A percentile compares a stretch with the other conserved stretches of the same genome.
phyloP scores from a whole-genome alignment of 1,140 invertebrate genomes.

The Drosophila setifemur region DNA sequence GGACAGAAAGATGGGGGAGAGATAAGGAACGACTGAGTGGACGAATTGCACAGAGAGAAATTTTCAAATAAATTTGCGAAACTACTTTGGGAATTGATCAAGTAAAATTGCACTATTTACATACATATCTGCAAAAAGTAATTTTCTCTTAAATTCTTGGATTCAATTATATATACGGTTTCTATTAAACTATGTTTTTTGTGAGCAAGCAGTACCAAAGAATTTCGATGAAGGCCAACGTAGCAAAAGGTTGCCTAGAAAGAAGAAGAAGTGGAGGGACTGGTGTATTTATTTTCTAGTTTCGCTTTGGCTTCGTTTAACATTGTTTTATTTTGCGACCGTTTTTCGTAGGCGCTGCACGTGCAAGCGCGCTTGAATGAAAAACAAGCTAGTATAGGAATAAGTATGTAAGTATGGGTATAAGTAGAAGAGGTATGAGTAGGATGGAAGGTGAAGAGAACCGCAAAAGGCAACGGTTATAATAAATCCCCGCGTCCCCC shows the following conservation, averaged over 20 bases:
- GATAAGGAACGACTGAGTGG: too few relatives aligned
- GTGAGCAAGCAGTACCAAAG: slow-evolving; percentile 37
- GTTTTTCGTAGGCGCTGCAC: slow-evolving; percentile 67
- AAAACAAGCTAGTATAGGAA: slow-evolving; percentile 1
- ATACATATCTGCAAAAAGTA: too few relatives aligned
- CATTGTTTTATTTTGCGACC: not conserved
- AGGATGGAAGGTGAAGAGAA: slow-evolving; percentile 1
- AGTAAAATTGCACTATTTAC: too few relatives aligned
- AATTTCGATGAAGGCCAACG: slow-evolving; percentile 69
- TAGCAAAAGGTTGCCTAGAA: slow-evolving; percentile 45
- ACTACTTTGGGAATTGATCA: too few relatives aligned
- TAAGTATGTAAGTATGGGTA: not conserved
- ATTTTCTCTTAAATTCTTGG: too few relatives aligned
- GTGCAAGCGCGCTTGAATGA: slow-evolving; percentile 43
- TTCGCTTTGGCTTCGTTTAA: slow-evolving; percentile 2
- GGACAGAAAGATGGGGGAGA: slow-evolving; percentile 4
- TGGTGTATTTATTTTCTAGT: not conserved
- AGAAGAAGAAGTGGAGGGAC: not conserved
- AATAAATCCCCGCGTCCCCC: not conserved
- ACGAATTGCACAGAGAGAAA: too few relatives aligned
- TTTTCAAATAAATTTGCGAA: too few relatives aligned
- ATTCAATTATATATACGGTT: too few relatives aligned
- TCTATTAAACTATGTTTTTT: too few relatives aligned
- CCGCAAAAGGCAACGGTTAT: slow-evolving; percentile 11
- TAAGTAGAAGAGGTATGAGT: slow-evolving; percentile 5